Percentiles rank a stretch among this genome's conserved stretches.
phyloP scores from a whole-genome alignment of 1,140 invertebrate genomes.

The Drosophila obscura region DNA sequence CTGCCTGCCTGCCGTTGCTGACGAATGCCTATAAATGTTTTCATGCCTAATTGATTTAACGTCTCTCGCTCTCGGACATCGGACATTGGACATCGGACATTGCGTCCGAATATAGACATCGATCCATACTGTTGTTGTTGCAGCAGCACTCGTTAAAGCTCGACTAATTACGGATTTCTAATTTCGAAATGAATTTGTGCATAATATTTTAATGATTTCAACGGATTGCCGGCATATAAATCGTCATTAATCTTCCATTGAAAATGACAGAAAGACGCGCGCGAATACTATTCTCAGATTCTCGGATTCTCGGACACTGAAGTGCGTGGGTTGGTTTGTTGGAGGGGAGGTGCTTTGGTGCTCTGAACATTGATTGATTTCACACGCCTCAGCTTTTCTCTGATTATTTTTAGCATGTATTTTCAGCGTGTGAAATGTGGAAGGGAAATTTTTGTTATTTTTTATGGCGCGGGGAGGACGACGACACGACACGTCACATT shows the following conservation, averaged over 20 bases:
- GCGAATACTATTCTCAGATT: constrained; percentile 14
- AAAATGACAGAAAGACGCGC: neutral
- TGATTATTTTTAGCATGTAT: constrained; percentile 73
- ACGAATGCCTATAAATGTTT: constrained; percentile 41
- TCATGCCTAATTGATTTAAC: constrained; percentile 54
- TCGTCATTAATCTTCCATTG: constrained; percentile 63
- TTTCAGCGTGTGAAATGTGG: constrained; percentile 25
- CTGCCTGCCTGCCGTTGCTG: constrained; percentile 1
- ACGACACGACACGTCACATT: constrained; percentile 19
- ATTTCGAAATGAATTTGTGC: constrained; percentile 71
- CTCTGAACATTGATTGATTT: constrained; percentile 77
- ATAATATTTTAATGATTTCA: constrained; percentile 79
- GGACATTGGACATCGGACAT: constrained; percentile 11
- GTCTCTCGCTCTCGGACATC: constrained; percentile 12
- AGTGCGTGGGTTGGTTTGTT: constrained; percentile 17
- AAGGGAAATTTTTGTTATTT: constrained; percentile 53
- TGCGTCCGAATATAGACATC: constrained; percentile 47
- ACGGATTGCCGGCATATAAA: constrained; percentile 73
- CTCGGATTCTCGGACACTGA: neutral
- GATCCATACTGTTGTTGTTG: constrained; percentile 22
- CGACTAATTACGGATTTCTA: constrained; percentile 58
- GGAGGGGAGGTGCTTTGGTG: neutral
- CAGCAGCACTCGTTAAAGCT: constrained; percentile 45
- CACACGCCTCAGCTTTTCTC: constrained; percentile 55
- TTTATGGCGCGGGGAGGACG: constrained; percentile 27